Base-by-base conservation (phyloP, 2,113 vertebrate genomes). In the Epinephelus cyanopodus region DNA sequence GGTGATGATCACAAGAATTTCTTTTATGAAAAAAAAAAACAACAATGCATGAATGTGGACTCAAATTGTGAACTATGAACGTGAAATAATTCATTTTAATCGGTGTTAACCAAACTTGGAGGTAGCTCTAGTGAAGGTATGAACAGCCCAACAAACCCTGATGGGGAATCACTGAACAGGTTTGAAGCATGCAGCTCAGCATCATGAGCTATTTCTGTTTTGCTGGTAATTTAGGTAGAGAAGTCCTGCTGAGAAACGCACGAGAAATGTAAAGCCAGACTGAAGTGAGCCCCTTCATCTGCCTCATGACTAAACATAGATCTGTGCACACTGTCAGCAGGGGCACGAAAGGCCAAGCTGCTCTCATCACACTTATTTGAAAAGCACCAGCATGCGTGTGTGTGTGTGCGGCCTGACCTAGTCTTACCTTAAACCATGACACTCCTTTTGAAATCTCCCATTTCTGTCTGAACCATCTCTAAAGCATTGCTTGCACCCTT, bases 231-330 rank as follows among this genome's bases (percentile, higher is more conserved):
- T 70, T 25, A 48, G n/a, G 18, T 6, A 27, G 25, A 47, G 17
- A 42, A 18, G 8, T 48, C 33, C 57, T 17, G 2, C 52, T 80
- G 61, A 74, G 70, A 42, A 71, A 74, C 3, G 4, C 29, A 66
- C 29, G 12, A 57, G 33, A 76, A 82, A 81, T 56, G 56, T 74
- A 81, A 78, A 84, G 21, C 54, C 23, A 37, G 27, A 72, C 53
- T 72, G 69, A 75, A 58, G 45, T 39, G 58, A 69, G 50, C 58
- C 56, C 72, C 37, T 67, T 80, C 53, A 18, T 60, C 68, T 21
- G 57, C 68, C 65, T 63, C 56, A 53, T 56, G 83, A 73, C 86
- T 86, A 82, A 91, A 85, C 37, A 83, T 87, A 66, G 77, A 85
- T 62, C 52, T 58, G 66, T 81, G 53, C 33, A 17, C 17, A 25